phyloP scores from a whole-genome alignment of 64 coral and sea anemone genomes.

The Platygyra sinensis region DNA sequence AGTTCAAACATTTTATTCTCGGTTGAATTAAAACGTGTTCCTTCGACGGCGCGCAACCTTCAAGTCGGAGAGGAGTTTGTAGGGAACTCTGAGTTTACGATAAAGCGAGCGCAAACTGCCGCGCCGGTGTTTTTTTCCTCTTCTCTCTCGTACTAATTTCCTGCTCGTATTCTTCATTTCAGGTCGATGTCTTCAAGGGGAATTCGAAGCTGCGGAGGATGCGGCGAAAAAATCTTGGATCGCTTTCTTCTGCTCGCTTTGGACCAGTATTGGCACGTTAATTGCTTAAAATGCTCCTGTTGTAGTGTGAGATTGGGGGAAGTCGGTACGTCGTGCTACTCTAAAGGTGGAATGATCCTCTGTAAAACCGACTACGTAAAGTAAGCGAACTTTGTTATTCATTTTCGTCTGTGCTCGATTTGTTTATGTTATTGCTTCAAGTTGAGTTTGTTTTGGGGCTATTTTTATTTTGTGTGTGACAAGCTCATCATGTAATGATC shows the following conservation, averaged over 20 bases:
- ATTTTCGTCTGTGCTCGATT: slow-evolving; percentile 37
- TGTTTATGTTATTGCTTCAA: slow-evolving; percentile 26
- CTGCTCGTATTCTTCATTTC: slow-evolving; percentile 27
- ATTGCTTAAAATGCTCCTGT: slow-evolving; percentile 89
- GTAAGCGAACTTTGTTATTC: slow-evolving; percentile 62
- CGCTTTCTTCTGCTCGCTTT: slow-evolving; percentile 81
- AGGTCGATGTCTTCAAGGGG: slow-evolving; percentile 72
- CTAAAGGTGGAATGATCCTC: slow-evolving; percentile 93
- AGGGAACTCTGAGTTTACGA: background rate
- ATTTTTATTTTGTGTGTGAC: slow-evolving; percentile 42
- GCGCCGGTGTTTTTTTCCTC: background rate
- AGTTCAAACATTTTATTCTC: slow-evolving; percentile 30
- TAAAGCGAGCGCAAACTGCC: background rate
- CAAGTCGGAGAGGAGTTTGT: background rate
- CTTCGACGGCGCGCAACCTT: background rate
- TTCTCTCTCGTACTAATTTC: background rate
- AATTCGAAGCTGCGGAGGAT: slow-evolving; percentile 80
- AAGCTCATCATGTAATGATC: slow-evolving; percentile 34
- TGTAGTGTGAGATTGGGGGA: slow-evolving; percentile 85
- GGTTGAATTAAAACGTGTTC: slow-evolving; percentile 17
- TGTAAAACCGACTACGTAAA: slow-evolving; percentile 93
- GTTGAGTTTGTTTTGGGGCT: slow-evolving; percentile 27
- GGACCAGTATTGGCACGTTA: slow-evolving; percentile 94
- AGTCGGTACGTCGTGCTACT: slow-evolving; percentile 86
- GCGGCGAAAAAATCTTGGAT: slow-evolving; percentile 89